Conservation (phyloP, 1,140 invertebrate genomes). For the Platyscapa corneri region DNA sequence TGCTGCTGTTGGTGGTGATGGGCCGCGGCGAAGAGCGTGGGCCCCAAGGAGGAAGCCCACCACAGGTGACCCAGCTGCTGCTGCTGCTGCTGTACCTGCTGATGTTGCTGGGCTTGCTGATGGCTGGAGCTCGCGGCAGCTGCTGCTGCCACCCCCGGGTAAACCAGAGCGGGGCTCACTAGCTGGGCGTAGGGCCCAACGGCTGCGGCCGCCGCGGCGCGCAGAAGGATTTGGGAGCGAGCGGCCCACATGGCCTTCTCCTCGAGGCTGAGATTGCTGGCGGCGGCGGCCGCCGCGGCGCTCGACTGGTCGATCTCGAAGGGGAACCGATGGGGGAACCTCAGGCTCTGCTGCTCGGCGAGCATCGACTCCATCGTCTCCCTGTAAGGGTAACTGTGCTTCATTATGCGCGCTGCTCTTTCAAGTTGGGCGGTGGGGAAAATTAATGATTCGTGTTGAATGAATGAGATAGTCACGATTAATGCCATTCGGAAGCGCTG, state of each 20-base stretch:
- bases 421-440: too few relatives aligned
- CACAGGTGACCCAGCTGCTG: conserved; percentile 69
- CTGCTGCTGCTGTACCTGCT: conserved; percentile 62
- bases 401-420: conserved; percentile 42
- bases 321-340: conserved; percentile 82
- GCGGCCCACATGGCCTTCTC: conserved; percentile 84
- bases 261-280: conserved; percentile 82
- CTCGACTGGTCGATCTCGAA: conserved; percentile 80
- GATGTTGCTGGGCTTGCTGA: conserved; percentile 62
- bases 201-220: conserved; percentile 79
- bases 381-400: conserved; percentile 76
- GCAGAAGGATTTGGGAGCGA: conserved; percentile 79
- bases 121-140: conserved; percentile 65
- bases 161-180: conserved; percentile 70
- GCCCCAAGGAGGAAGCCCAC: conserved; percentile 72
- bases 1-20: conserved; percentile 69
- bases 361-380: conserved; percentile 89
- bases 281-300: conserved; percentile 75
- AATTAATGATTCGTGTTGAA: conserved; percentile 15
- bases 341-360: conserved; percentile 83
- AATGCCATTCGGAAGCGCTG: conserved; percentile 21
- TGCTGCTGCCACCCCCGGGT: conserved; percentile 65
- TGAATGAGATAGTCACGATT: background rate
- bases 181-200: conserved; percentile 76
- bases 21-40: conserved; percentile 70